Percentiles rank a stretch among this genome's conserved stretches.
Evolutionary conservation across 2,113 vertebrate genomes (phyloP).

Genomic region (Dascyllus trimaculatus): DNA sequence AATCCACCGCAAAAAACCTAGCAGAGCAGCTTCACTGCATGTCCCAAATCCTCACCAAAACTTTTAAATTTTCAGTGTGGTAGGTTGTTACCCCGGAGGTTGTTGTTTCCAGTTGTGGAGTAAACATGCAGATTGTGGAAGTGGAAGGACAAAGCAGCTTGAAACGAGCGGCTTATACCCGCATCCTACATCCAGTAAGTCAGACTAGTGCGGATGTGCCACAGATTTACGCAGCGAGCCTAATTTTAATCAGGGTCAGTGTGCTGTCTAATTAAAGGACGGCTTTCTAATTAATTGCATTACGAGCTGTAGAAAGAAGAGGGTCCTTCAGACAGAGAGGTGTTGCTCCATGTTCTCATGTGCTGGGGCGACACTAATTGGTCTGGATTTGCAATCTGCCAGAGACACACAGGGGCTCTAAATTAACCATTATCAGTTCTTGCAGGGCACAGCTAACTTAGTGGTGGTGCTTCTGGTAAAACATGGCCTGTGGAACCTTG

Average conservation of each 20-base stretch:
- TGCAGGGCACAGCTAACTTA: slow-evolving; percentile 27
- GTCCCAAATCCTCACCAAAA: no score
- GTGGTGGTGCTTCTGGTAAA: slow-evolving; percentile 2
- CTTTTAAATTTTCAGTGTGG: no score
- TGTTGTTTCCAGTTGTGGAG: no score
- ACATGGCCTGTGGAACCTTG: slow-evolving; percentile 12
- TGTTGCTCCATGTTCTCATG: slow-evolving; percentile 68
- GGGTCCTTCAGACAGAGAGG: slow-evolving; percentile 58
- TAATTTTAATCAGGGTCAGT: slow-evolving; percentile 60
- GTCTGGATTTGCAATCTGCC: slow-evolving; percentile 57
- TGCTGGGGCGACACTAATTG: slow-evolving; percentile 64
- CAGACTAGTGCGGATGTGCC: background rate
- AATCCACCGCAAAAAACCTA: no score
- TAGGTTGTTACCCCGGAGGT: no score
- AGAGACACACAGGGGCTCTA: slow-evolving; percentile 34
- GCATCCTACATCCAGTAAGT: no score
- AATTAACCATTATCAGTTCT: slow-evolving; percentile 34
- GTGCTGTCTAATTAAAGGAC: slow-evolving; percentile 69
- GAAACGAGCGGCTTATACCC: no score
- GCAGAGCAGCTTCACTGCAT: no score
- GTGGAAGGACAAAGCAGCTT: no score
- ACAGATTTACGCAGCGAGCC: slow-evolving; percentile 16
- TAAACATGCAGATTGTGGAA: no score
- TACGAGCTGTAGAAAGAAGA: slow-evolving; percentile 64
- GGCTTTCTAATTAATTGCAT: slow-evolving; percentile 71